Percentiles rank a stretch among this genome's conserved stretches.
Conservation (phyloP, 2,113 vertebrate species). For the Aptenodytes forsteri region DNA sequence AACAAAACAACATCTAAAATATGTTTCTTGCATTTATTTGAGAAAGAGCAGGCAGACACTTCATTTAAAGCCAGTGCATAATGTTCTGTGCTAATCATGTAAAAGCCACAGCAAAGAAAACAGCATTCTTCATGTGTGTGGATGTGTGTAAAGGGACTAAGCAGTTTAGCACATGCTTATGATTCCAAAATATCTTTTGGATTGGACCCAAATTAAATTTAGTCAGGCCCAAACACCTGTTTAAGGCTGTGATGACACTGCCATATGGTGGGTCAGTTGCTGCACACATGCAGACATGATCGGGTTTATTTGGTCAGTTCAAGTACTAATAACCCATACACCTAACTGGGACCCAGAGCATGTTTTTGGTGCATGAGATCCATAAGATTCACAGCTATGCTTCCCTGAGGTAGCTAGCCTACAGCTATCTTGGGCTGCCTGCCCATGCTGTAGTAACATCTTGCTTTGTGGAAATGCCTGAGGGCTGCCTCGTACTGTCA, state of each 20-base stretch:
- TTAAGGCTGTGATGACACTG: constrained; percentile 20
- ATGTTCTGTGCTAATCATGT: neutral
- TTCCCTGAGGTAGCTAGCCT: neutral
- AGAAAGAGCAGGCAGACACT: neutral
- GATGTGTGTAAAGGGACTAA: neutral
- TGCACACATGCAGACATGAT: neutral
- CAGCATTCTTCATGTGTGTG: neutral
- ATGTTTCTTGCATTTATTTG: neutral
- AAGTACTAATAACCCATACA: neutral
- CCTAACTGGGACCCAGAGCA: rapidly evolving
- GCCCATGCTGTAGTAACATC: neutral
- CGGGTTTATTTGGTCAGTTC: neutral
- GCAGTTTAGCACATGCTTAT: neutral
- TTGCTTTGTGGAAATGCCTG: neutral
- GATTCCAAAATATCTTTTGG: constrained; percentile 25
- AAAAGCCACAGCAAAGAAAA: neutral
- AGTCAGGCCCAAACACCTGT: constrained; percentile 27
- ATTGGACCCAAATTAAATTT: constrained; percentile 44
- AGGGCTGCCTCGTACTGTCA: neutral
- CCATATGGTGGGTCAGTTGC: constrained; percentile 46
- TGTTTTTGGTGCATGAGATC: neutral
- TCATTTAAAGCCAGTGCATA: neutral
- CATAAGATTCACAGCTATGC: neutral
- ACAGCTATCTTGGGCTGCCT: neutral
- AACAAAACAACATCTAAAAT: neutral